A percentile compares a stretch with the other conserved stretches of the same genome.
Conservation (phyloP, 2,797 vertebrate genomes). For the Nasua narica region DNA sequence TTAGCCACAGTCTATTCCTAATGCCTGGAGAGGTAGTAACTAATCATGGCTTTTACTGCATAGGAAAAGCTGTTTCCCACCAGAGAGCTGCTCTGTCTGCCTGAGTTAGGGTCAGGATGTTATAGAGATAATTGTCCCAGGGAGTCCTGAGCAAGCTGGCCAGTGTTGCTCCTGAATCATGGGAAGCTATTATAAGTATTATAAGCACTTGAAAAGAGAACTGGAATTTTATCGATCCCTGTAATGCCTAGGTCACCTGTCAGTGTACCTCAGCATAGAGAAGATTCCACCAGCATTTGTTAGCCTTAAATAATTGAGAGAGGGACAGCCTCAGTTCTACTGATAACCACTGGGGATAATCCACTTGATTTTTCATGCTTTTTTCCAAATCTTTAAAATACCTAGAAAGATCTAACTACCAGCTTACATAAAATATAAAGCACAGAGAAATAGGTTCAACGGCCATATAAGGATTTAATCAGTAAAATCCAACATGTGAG, state of each 20-base stretch:
- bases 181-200: not conserved
- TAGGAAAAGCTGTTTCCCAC: conserved; percentile 43
- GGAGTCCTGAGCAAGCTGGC: not conserved
- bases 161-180: not conserved
- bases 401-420: not conserved
- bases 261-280: not conserved
- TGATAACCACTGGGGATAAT: not conserved
- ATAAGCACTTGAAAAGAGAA: not conserved
- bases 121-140: not conserved
- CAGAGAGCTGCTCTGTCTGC: not conserved
- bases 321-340: not conserved
- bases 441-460: not conserved
- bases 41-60: not conserved
- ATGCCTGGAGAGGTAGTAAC: not conserved
- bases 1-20: conserved; percentile 4
- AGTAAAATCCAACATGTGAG: not conserved
- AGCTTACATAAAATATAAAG: not conserved
- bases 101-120: not conserved
- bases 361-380: not conserved
- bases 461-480: not conserved
- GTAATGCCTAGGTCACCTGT: not conserved
- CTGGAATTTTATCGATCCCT: not conserved
- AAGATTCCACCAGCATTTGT: not conserved
- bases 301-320: not conserved
- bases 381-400: not conserved